Evolutionary conservation across 1,140 invertebrate genomes (phyloP), one percentile per base, ranked within the genome.

Genomic region (Micrasema minimum): DNA sequence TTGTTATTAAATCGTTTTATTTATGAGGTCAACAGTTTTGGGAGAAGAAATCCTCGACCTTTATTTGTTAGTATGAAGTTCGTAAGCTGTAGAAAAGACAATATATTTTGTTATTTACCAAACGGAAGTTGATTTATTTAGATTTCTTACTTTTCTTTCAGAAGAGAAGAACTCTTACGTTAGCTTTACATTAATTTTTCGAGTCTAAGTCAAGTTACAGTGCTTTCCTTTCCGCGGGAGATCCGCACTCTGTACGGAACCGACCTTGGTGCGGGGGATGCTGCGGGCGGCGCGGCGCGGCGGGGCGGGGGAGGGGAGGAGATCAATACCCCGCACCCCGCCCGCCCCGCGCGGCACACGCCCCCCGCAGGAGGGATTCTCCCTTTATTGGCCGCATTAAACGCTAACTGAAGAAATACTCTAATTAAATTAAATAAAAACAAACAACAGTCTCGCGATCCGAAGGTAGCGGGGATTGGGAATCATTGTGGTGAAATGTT

Each of bases 251-350:
- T 7, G 26, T 31, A 7, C 26, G 26, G 26, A 31, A 38, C 43
- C 59, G 59, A 22, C 59, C 43, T 43, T 43, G 62, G 26, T 1
- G 57, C 18, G 9, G 43, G 41, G 62, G 62, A 50, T 45, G 46
- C 45, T 66, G 62, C 7, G 16, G 45, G 22, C 12, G 23, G 43
- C 3, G 7, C 5, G 23, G 43, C 12, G 43, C 3, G 7, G 2
- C 12, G 43, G 23, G 38, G 35, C n/a, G 61, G 26, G 31, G 48
- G 62, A 38, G 62, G 62, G 41, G 41, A 12, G 16, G 62, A 46
- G 62, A 66, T 66, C 62, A 66, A 66, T 66, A 66, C 46, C 62
- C 48, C 26, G 26, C 62, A 0, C 45, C 46, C 26, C 26, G n/a
- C 1, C 20, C 55, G 1, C 55, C 2, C 10, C 16, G 10, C 14